Evolutionary conservation across 2,797 vertebrate genomes (phyloP), one percentile per base, ranked within the genome.

Genomic region (Rhinogobio ventralis): DNA sequence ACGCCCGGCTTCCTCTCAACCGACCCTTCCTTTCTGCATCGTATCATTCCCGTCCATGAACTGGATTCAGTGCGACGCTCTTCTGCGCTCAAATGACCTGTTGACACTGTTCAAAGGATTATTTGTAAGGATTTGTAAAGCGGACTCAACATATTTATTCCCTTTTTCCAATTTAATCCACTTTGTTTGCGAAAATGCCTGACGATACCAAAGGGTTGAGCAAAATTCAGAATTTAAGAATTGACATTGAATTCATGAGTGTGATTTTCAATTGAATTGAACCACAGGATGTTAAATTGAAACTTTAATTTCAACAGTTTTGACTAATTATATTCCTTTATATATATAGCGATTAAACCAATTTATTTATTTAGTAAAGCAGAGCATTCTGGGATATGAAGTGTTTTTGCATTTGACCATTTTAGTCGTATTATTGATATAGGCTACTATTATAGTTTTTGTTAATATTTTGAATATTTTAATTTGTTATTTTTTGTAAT

Each of bases 1-100:
- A 28, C 76, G 49, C 74, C 75, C 60, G 51, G 84, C 78, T 36
- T 86, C 85, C 74, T 83, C 81, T 46, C 7, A 45, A 39, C 62
- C 57, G 33, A 72, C 74, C 83, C 67, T 33, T n/a, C 75, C 49
- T 74, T 23, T 64, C 25, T 17, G 1, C 60, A 64, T 64, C 60
- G 28, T 15, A 28, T 28, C 60, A 62, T 28, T 28, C 60, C n/a
- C 51, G 2, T 64, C 10, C 25, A 64, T 64, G 60, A 64, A 64
- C 60, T 30, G 60, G 60, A 64, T 15, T 64, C 25, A 15, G 25
- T 7, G 60, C 60, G 25, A 62, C 10, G 57, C n/a, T 25, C 10
- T 60, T 62, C 10, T 28, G 60, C 7, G 6, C 25, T 28, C n/a
- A 62, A 60, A 62, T 14, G 57, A 51, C 49, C 49, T 17, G 46